Percentiles rank a stretch among this genome's conserved stretches.
Evolutionary conservation across 2,113 vertebrate species (phyloP).

Genomic region (Pomatorhinus ruficollis): DNA sequence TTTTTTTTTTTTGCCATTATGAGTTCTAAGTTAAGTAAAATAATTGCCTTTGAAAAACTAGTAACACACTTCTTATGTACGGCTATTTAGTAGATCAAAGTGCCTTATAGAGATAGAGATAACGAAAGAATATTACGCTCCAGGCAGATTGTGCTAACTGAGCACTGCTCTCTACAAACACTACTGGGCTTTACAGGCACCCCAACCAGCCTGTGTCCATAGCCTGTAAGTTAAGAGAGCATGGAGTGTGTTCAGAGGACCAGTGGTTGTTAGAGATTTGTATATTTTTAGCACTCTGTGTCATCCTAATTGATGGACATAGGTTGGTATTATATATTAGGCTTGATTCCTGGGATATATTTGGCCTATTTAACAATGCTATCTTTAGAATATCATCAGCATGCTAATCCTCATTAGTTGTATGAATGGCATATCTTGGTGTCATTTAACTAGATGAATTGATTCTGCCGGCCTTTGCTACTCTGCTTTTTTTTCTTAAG

Average conservation of each 20-base stretch:
- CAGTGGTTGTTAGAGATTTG: not conserved
- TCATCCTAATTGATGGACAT: conserved; percentile 56
- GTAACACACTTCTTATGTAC: not conserved
- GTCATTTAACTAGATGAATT: conserved; percentile 62
- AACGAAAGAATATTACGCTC: not conserved
- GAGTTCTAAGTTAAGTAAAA: not conserved
- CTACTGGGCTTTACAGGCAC: not conserved
- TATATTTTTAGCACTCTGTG: conserved; percentile 48
- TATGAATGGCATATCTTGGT: conserved; percentile 56
- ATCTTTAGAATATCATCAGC: conserved; percentile 63
- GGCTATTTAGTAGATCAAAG: not conserved
- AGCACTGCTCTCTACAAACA: not conserved
- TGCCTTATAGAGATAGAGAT: not conserved
- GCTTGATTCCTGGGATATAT: conserved; percentile 62
- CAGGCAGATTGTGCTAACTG: not conserved
- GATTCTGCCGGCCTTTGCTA: not conserved
- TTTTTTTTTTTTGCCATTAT: not conserved
- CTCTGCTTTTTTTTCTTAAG: not conserved
- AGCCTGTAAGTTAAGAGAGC: not conserved
- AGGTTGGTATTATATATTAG: conserved; percentile 44
- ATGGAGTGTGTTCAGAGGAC: not conserved
- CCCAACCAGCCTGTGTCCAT: not conserved
- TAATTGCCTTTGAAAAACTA: not conserved
- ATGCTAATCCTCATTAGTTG: conserved; percentile 62
- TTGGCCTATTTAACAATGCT: conserved; percentile 71